Base-by-base conservation (phyloP, 2,797 vertebrate genomes). In the Dendrocincla fuliginosa region DNA sequence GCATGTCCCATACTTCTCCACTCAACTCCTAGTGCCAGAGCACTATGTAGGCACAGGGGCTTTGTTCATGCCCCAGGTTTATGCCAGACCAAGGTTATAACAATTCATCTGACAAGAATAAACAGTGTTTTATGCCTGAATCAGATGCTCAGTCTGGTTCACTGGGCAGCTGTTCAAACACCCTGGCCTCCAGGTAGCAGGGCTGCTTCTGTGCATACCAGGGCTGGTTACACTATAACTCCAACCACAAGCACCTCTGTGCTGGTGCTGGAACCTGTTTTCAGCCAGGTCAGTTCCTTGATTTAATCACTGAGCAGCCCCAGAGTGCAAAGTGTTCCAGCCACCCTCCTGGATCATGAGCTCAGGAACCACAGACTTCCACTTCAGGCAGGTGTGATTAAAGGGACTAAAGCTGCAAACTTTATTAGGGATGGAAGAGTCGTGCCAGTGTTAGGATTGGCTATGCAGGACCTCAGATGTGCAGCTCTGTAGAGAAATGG, bases 1-100 rank as follows among this genome's bases (percentile, higher is more conserved):
- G 8, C 5, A 10, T 0, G 0, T 20, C 16, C 46, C 3, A 1
- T 6, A 23, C 13, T 67, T 47, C 24, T 24, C 56, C 14, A 44
- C 33, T 30, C 55, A 27, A 13, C 27, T 46, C 47, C 13, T 4
- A 6, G 33, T 0, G 4, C 67, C 64, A 27, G 39, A 82, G 68
- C 53, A 42, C 16, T 9, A 1, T 1, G 8, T 53, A 47, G 39
- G 44, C n/a, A 49, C 19, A 37, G 9, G 14, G 23, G 20, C 32
- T 57, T 50, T 3, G 10, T 20, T 73, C 57, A 41, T 42, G 11
- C 37, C 30, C 24, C 37, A 27, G 5, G 9, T 53, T 90, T 27
- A 33, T 25, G 64, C 19, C 67, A 79, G 59, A 33, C 13, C 39
- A 80, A 20, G 25, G 37, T 55, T 67, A 64, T 18, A 81, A n/a